Evolutionary conservation across 2,113 vertebrate genomes (phyloP).

Genomic region (Symphodus melops): DNA sequence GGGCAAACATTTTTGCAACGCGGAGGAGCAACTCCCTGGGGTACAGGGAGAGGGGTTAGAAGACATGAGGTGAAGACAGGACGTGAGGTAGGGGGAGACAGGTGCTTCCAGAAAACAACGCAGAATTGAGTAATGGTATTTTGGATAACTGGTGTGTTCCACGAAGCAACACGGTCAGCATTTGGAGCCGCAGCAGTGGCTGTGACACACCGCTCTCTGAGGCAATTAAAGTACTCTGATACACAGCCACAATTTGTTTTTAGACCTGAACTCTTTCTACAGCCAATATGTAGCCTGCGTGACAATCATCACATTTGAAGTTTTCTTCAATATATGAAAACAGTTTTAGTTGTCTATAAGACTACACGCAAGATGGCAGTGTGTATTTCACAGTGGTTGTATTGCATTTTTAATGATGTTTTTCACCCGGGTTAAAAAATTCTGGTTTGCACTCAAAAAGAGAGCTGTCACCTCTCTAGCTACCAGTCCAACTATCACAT

Average conservation of each 20-base stretch:
- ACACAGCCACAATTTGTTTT: background rate
- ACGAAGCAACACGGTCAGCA: background rate
- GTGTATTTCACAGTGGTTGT: too few relatives aligned
- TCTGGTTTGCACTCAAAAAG: too few relatives aligned
- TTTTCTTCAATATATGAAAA: background rate
- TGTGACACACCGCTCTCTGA: background rate
- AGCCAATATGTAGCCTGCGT: background rate
- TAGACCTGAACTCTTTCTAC: background rate
- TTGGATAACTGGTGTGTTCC: background rate
- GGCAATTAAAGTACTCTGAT: constrained; percentile 1
- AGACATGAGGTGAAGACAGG: background rate
- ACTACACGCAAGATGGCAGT: too few relatives aligned
- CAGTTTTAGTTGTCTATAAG: background rate
- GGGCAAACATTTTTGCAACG: constrained; percentile 7
- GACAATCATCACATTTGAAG: background rate
- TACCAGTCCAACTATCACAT: too few relatives aligned
- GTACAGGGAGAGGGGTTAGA: background rate
- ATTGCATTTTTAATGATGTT: too few relatives aligned
- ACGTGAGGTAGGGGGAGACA: background rate
- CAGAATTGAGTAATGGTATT: background rate
- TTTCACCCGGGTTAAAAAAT: too few relatives aligned
- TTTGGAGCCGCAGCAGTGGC: background rate
- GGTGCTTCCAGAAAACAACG: constrained; percentile 13
- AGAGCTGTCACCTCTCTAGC: too few relatives aligned
- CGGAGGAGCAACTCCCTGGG: background rate